These are phyloP conservation scores for Chelonoidis abingdonii DNA, from an alignment of 2,113 vertebrate genomes.

Conservation along the genomic window DNA sequence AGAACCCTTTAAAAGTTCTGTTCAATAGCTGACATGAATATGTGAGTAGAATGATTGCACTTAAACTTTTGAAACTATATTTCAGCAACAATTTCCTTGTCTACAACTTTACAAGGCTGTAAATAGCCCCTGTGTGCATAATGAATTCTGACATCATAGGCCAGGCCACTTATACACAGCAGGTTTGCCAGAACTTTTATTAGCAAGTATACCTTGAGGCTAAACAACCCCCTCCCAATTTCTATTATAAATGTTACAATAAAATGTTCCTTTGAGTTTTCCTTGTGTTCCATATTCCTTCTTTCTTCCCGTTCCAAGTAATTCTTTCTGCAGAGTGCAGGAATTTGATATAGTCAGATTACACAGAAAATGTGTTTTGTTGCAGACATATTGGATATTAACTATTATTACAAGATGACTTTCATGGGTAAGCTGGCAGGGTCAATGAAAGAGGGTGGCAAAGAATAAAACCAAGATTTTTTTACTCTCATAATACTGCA, in stretches of 20 bases:
- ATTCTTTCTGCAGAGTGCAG: conserved; percentile 37
- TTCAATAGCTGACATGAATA: conserved; percentile 48
- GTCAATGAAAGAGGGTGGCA: conserved; percentile 42
- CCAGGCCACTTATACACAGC: conserved; percentile 67
- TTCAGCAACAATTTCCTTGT: conserved; percentile 82
- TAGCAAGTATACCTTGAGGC: conserved; percentile 72
- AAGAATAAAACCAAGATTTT: conserved; percentile 24
- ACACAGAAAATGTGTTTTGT: conserved; percentile 25
- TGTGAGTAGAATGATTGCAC: conserved; percentile 62
- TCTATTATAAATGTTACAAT: conserved; percentile 73
- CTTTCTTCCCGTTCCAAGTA: conserved; percentile 72
- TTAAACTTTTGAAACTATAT: conserved; percentile 73
- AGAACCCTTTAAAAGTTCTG: conserved; percentile 16
- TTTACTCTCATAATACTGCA: neutral
- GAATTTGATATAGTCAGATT: conserved; percentile 10
- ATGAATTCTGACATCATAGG: conserved; percentile 83
- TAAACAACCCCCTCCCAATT: conserved; percentile 63
- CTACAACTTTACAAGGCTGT: conserved; percentile 78
- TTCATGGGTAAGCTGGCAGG: conserved; percentile 18
- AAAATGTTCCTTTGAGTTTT: conserved; percentile 73
- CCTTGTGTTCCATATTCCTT: conserved; percentile 47
- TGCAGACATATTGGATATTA: conserved; percentile 55
- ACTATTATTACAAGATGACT: conserved; percentile 28
- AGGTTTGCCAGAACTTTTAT: conserved; percentile 73
- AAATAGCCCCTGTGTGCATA: conserved; percentile 76